Evolutionary conservation across 2,888 invertebrate species (phyloP).

Genomic region (Ypsolopha sequella): DNA sequence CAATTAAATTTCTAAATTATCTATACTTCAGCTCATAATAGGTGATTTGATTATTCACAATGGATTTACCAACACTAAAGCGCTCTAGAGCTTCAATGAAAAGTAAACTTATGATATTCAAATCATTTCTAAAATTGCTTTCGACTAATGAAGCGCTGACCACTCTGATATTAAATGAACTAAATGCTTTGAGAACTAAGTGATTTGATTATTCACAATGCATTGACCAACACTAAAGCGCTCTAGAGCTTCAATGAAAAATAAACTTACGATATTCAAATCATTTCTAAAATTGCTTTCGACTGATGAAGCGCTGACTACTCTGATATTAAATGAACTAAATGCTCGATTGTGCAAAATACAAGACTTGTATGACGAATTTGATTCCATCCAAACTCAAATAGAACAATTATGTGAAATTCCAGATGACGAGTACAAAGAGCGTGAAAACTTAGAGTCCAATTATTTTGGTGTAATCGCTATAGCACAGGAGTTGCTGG

Average conservation of each 20-base stretch:
- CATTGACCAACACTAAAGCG: not conserved
- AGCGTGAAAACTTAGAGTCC: constrained; percentile 8
- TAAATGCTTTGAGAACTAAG: not conserved
- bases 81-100: not conserved
- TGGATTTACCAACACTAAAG: not conserved
- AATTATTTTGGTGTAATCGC: constrained; percentile 8
- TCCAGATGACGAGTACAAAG: constrained; percentile 7
- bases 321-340: not conserved
- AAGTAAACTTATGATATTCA: not conserved
- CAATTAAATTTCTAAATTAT: not conserved
- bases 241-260: not conserved
- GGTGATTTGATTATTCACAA: not conserved
- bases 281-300: not conserved
- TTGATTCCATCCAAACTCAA: constrained; percentile 7
- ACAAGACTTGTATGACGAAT: constrained; percentile 8
- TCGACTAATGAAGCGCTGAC: not conserved
- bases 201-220: not conserved
- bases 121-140: not conserved
- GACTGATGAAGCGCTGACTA: not conserved
- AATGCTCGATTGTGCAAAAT: constrained; percentile 7
- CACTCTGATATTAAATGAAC: not conserved
- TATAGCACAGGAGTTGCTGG: constrained; percentile 6
- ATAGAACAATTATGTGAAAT: constrained; percentile 8
- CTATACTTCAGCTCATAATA: not conserved
- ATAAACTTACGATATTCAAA: not conserved